Evolutionary conservation across 2,797 vertebrate species (phyloP).

Genomic region (Helostoma temminkii): DNA sequence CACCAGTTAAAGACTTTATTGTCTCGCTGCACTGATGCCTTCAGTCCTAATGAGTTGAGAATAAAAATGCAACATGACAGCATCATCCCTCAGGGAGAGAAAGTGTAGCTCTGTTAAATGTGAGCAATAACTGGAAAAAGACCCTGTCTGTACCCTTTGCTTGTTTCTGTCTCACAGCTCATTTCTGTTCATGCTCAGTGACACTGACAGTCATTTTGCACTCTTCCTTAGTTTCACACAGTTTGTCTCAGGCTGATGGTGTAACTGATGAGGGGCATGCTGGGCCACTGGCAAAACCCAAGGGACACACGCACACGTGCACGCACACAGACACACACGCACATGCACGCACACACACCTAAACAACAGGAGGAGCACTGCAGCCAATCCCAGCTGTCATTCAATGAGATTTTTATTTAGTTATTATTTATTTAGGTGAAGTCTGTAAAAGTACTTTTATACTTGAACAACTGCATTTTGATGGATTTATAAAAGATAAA

Average conservation of each 20-base stretch:
- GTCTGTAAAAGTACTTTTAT: no score
- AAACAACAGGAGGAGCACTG: no score
- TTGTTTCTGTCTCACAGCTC: conserved; percentile 44
- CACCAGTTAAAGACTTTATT: conserved; percentile 9
- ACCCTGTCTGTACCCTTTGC: conserved; percentile 25
- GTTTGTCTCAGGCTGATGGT: conserved; percentile 14
- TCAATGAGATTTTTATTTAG: no score
- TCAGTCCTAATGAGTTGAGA: conserved; percentile 17
- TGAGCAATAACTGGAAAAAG: conserved; percentile 31
- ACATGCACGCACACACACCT: no score
- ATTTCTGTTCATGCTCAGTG: conserved; percentile 57
- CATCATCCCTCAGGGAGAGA: conserved; percentile 10
- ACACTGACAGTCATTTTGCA: conserved; percentile 17
- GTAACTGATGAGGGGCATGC: conserved; percentile 19
- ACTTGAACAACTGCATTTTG: no score
- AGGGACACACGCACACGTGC: no score
- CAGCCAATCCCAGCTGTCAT: no score
- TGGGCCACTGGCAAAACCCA: no score
- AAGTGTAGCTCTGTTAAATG: conserved; percentile 25
- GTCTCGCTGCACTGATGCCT: conserved; percentile 4
- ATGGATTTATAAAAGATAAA: no score
- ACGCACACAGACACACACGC: no score
- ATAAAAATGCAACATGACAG: conserved; percentile 26
- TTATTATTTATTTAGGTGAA: no score
- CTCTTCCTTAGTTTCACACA: conserved; percentile 12